Evolutionary conservation across 2,888 invertebrate species (phyloP).

Genomic region (Cosmopolites sordidus): DNA sequence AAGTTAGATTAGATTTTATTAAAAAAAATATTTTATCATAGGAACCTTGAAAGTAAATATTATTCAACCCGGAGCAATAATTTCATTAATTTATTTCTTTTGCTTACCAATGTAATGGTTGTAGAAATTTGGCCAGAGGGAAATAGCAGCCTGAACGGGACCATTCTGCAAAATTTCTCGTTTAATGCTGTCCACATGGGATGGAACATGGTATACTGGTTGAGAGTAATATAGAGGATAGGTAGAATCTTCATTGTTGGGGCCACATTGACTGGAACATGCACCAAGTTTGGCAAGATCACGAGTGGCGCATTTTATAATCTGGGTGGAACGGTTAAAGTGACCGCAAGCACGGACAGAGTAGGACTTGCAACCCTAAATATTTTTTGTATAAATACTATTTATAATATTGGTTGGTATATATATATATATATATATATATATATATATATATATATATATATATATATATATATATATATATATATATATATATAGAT

Average conservation of each 20-base stretch:
- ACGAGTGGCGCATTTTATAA: neutral
- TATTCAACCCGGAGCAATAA: too few species aligned
- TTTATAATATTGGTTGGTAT: too few species aligned
- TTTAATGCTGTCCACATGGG: slow-evolving; percentile 59
- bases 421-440: too few species aligned
- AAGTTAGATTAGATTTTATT: too few species aligned
- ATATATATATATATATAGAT: too few species aligned
- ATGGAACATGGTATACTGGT: slow-evolving; percentile 7
- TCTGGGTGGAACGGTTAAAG: neutral
- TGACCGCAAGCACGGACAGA: slow-evolving; percentile 25
- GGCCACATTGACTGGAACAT: slow-evolving; percentile 4
- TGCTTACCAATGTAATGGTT: slow-evolving; percentile 74
- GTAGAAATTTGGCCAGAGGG: slow-evolving; percentile 76
- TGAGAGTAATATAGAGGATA: slow-evolving; percentile 2
- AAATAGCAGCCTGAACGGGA: slow-evolving; percentile 79
- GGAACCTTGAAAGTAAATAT: too few species aligned
- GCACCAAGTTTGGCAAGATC: neutral
- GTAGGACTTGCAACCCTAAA: slow-evolving; percentile 28
- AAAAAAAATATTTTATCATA: too few species aligned
- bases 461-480: too few species aligned
- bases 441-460: too few species aligned
- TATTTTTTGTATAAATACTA: too few species aligned
- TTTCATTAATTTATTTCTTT: slow-evolving; percentile 15
- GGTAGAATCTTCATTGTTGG: too few species aligned
- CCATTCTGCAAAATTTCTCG: slow-evolving; percentile 74